A percentile compares a stretch with the other conserved stretches of the same genome.
Conservation (phyloP, 2,797 vertebrate species). For the Sarcoramphus papa region DNA sequence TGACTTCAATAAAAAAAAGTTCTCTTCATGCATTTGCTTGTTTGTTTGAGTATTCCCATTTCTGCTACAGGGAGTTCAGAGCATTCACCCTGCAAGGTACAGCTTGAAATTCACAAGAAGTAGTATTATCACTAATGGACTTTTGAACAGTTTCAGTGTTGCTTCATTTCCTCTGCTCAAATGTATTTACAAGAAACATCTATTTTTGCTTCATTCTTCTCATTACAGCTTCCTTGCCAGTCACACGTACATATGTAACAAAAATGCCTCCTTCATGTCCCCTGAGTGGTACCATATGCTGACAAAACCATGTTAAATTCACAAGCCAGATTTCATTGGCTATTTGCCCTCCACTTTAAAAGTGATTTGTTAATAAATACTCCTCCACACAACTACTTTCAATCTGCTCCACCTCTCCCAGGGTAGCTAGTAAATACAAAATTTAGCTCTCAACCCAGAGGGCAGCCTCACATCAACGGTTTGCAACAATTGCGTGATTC, state of each 20-base stretch:
- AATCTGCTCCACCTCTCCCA: not conserved
- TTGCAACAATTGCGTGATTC: not conserved
- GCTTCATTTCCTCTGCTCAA: not conserved
- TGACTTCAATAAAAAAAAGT: not conserved
- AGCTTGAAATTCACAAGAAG: not conserved
- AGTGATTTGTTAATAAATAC: conserved; percentile 19
- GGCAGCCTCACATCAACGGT: not conserved
- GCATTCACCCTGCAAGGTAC: not conserved
- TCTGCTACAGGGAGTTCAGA: not conserved
- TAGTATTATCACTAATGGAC: not conserved
- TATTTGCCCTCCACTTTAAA: conserved; percentile 29
- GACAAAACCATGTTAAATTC: conserved; percentile 19
- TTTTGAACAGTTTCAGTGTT: not conserved
- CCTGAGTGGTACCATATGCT: conserved; percentile 41
- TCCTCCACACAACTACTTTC: not conserved
- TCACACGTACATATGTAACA: not conserved
- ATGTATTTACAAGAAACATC: not conserved
- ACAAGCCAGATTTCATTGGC: conserved; percentile 27
- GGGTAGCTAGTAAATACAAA: not conserved
- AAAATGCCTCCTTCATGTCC: not conserved
- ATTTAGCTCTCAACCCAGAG: not conserved
- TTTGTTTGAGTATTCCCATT: not conserved
- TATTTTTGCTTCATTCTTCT: conserved; percentile 31
- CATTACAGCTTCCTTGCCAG: not conserved
- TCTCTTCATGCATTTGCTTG: not conserved